Base-by-base conservation (phyloP, 2,888 invertebrate genomes). In the Latrodectus elegans region DNA sequence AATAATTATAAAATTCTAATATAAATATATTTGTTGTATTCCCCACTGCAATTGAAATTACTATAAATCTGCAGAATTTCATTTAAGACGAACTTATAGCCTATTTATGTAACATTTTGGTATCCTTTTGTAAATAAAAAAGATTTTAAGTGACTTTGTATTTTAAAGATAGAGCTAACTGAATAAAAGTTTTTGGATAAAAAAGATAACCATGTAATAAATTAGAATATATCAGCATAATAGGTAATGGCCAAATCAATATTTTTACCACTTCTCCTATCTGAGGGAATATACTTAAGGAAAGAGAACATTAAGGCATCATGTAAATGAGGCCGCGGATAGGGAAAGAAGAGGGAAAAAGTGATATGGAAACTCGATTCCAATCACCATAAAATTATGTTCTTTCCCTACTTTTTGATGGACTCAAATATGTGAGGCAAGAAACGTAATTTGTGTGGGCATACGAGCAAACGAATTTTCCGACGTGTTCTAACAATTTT, bases 371-470 rank as follows among this genome's bases (percentile, higher is more conserved):
- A 71, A 80, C 73, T 52, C 60, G 52, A 73, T 73, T 73, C 73
- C 80, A 80, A 80, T 80, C 80, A 80, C 80, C 80, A 73, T 80
- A 80, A 80, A 80, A 73, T 80, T 80, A 80, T 73, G 73, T 51
- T 73, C 73, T 73, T 65, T 51, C 22, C 9, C 49, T 14, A 22
- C 22, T 65, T 15, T 76, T 52, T 67, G 64, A 73, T 65, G 72
- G 52, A 73, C 65, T 73, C 26, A 65, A 65, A 73, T 73, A 80
- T 72, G 64, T 65, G 60, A 51, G 52, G 64, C 8, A 14, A 80
- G 73, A 80, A 80, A 55, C 65, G 52, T 15, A 51, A 70, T 65
- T 64, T 52, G 51, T 51, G 70, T 17, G 22, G 53, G 65, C 52
- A 80, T 52, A 26, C 72, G 72, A 80, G 64, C 51, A 72, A 70